Percentiles rank a stretch among this genome's conserved stretches.
phyloP scores from a whole-genome alignment of 2,113 vertebrate species.

The Mustelus asterias region DNA sequence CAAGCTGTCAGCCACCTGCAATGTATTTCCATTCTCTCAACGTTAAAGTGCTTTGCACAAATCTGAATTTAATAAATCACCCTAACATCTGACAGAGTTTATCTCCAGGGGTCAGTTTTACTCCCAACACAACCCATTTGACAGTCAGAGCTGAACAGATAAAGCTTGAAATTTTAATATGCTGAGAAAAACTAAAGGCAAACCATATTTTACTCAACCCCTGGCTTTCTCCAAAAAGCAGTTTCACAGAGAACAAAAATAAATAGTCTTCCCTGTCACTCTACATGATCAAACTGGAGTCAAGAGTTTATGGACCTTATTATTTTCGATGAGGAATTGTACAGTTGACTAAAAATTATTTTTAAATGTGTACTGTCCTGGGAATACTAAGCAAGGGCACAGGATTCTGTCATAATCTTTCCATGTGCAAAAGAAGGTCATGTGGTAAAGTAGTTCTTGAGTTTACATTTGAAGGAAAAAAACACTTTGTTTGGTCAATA shows the following conservation, averaged over 20 bases:
- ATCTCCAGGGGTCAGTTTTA: conserved; percentile 72
- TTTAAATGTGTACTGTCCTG: neutral
- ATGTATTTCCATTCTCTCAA: conserved; percentile 57
- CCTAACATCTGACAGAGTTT: conserved; percentile 71
- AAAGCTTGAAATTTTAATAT: conserved; percentile 73
- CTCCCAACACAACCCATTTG: conserved; percentile 59
- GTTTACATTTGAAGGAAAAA: conserved; percentile 3
- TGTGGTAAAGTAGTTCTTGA: neutral
- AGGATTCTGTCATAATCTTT: neutral
- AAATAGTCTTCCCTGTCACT: neutral
- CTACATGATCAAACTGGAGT: neutral
- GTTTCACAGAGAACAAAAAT: neutral
- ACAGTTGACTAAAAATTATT: conserved; percentile 24
- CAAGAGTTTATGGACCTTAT: neutral
- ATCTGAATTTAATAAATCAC: conserved; percentile 80
- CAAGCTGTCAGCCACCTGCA: conserved; percentile 62
- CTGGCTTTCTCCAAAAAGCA: neutral
- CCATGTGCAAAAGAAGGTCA: neutral
- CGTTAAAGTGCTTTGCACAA: conserved; percentile 75
- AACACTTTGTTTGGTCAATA: neutral
- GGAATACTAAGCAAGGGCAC: neutral
- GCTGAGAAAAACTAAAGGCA: conserved; percentile 54
- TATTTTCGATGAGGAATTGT: conserved; percentile 11
- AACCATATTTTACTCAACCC: neutral
- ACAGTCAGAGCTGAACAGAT: conserved; percentile 65